Evolutionary conservation across 2,113 vertebrate species (phyloP).

Genomic region (Naja naja): DNA sequence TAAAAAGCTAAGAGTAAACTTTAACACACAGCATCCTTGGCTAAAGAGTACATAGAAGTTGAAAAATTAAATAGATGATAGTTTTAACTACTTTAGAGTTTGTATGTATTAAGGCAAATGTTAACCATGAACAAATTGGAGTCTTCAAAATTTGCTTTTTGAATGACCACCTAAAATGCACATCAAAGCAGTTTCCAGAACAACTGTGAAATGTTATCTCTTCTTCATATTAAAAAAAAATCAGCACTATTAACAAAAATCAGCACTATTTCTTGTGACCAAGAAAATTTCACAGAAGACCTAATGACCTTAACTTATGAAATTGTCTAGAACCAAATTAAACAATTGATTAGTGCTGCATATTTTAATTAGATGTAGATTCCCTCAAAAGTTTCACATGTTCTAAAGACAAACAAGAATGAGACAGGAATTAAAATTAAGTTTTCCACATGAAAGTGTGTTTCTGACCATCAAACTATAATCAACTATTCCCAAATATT

Average conservation of each 20-base stretch:
- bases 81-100: neutral
- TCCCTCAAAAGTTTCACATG: neutral
- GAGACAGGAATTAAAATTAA: neutral
- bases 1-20: neutral
- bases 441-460: neutral
- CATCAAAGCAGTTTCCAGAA: neutral
- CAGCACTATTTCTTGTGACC: neutral
- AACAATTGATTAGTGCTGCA: neutral
- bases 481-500: neutral
- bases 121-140: neutral
- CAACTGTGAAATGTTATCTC: neutral
- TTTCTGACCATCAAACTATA: neutral
- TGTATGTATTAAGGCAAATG: neutral
- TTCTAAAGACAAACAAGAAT: neutral
- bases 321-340: neutral
- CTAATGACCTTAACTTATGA: neutral
- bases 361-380: neutral
- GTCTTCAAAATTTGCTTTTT: neutral
- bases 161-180: neutral
- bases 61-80: neutral
- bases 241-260: neutral
- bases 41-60: constrained; percentile 9
- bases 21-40: neutral
- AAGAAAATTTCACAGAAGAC: neutral
- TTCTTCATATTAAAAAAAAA: neutral